Evolutionary conservation across 37 sponge, comb jelly and placozoan genomes (phyloP).

Genomic region (Halisarca cf. caerulea): DNA sequence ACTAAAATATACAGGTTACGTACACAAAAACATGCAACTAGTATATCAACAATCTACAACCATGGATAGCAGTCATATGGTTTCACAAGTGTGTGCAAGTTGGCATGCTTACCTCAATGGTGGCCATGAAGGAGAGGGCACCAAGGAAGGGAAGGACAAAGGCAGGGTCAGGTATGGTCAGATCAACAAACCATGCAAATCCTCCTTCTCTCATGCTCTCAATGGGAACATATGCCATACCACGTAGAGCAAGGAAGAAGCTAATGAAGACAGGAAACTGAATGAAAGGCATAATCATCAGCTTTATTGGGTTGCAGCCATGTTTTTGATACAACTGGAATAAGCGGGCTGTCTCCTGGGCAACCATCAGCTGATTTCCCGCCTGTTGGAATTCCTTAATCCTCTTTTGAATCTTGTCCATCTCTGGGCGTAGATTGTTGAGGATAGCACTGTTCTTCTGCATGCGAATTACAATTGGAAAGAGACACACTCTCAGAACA

Average conservation of each 20-base stretch:
- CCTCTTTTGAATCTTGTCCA: conserved; percentile 32
- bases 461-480: conserved; percentile 61
- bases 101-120: conserved; percentile 60
- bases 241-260: conserved; percentile 68
- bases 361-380: conserved; percentile 47
- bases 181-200: conserved; percentile 77
- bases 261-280: conserved; percentile 74
- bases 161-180: conserved; percentile 81
- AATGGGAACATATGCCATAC: conserved; percentile 73
- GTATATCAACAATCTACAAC: no score
- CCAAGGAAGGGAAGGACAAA: conserved; percentile 71
- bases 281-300: conserved; percentile 60
- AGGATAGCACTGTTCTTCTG: conserved; percentile 59
- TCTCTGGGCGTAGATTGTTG: conserved; percentile 61
- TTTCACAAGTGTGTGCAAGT: no score
- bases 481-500: conserved; percentile 40
- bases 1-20: no score
- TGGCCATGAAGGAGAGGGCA: conserved; percentile 48
- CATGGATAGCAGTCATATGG: no score
- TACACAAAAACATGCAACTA: no score
- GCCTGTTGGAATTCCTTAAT: conserved; percentile 35
- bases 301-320: conserved; percentile 62
- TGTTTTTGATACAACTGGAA: conserved; percentile 55
- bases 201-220: conserved; percentile 80
- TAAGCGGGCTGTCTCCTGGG: conserved; percentile 29